phyloP scores from a whole-genome alignment of 2,113 vertebrate genomes.

The Caranx ignobilis region DNA sequence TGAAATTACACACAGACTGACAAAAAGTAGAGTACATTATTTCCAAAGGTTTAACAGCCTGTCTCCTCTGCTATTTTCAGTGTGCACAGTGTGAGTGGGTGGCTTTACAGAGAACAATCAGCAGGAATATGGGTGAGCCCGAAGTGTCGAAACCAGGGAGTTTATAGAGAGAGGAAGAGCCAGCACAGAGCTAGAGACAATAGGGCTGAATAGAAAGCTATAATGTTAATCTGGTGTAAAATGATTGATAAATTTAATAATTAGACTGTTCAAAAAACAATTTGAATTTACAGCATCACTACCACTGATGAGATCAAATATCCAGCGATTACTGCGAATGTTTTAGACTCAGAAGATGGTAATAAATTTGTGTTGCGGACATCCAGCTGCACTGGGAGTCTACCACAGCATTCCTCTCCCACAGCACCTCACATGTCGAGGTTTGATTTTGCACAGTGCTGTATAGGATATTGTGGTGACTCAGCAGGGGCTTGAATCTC shows the following conservation, averaged over 20 bases:
- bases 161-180: neutral
- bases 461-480: slow-evolving; percentile 8
- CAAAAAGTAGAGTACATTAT: neutral
- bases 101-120: slow-evolving; percentile 25
- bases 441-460: slow-evolving; percentile 16
- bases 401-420: neutral
- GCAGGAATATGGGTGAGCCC: slow-evolving; percentile 2
- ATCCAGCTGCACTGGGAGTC: neutral
- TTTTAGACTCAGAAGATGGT: neutral
- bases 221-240: neutral
- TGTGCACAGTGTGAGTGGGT: slow-evolving; percentile 4
- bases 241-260: neutral
- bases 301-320: neutral
- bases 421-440: slow-evolving; percentile 6
- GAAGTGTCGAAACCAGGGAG: slow-evolving; percentile 9
- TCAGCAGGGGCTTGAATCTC: slow-evolving; percentile 31
- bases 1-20: neutral
- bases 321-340: neutral
- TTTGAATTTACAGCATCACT: neutral
- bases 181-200: neutral
- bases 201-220: neutral
- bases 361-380: neutral
- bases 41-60: neutral
- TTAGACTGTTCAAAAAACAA: neutral
- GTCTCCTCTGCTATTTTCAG: slow-evolving; percentile 20